Percentiles rank a stretch among this genome's conserved stretches.
Conservation (phyloP, 2,113 vertebrate species). For the Speoplatyrhinus poulsoni region DNA sequence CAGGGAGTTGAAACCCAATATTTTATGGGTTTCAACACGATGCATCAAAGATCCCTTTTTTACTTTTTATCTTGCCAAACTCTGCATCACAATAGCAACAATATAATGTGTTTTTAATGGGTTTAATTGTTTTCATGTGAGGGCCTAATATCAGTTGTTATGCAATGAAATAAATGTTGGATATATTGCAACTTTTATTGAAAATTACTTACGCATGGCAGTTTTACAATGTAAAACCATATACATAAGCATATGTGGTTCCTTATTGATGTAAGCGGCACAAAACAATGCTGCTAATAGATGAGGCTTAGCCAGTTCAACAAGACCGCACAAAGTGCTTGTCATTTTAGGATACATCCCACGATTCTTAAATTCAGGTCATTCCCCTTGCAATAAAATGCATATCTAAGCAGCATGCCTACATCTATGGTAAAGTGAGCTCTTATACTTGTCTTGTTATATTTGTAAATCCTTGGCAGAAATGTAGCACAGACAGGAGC, state of each 20-base stretch:
- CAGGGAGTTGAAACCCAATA: constrained; percentile 21
- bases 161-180: constrained; percentile 43
- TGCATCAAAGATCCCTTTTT: constrained; percentile 44
- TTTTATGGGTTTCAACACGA: constrained; percentile 37
- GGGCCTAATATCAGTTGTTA: constrained; percentile 38
- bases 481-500: constrained; percentile 33
- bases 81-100: constrained; percentile 27
- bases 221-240: constrained; percentile 54
- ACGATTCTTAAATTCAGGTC: constrained; percentile 34
- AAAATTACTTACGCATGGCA: constrained; percentile 54
- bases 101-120: constrained; percentile 35
- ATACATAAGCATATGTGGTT: constrained; percentile 49
- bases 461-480: constrained; percentile 36
- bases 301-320: constrained; percentile 46
- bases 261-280: constrained; percentile 38
- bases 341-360: constrained; percentile 49
- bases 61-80: constrained; percentile 25
- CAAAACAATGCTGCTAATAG: constrained; percentile 60
- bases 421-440: constrained; percentile 46
- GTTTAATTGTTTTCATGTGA: constrained; percentile 62
- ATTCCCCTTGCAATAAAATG: constrained; percentile 24
- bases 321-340: constrained; percentile 45
- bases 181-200: constrained; percentile 45
- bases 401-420: constrained; percentile 43
- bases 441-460: constrained; percentile 25